Base-by-base conservation (phyloP, 2,797 vertebrate species). In the Semaprochilodus insignis region DNA sequence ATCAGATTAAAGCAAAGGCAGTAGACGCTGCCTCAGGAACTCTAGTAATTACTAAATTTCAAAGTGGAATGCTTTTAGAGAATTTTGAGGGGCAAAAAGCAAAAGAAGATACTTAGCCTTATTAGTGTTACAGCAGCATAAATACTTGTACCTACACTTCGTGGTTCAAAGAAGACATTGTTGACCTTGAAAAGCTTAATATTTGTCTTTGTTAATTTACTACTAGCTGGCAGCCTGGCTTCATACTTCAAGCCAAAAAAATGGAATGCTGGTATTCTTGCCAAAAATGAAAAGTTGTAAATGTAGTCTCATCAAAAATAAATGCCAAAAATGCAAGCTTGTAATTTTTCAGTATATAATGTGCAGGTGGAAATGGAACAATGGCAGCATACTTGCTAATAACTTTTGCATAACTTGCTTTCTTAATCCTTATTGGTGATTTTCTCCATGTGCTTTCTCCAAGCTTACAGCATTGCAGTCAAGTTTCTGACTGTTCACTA, bases 1-100 rank as follows among this genome's bases (percentile, higher is more conserved):
- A 92, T 89, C 91, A 92, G 91, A 93, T 92, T 92, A 91, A 92
- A 89, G 90, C 85, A 85, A 85, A 91, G 79, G 85, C 90, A 84
- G 81, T 52, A 70, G 85, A 6, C 72, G 74, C 51, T 84, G 60
- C 73, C 82, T 88, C 80, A 54, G 44, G 67, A 70, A 27, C 36
- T 78, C 75, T 81, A 89, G 89, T 92, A 93, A 92, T 93, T 92
- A 91, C 88, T 91, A 66, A 72, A 88, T 80, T 88, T 85, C 76
- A 55, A 83, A 71, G 44, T 36, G 31, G 80, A 83, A 62, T 80
- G 40, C 51, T 76, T 63, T 77, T 11, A 13, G 14, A 57, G 31
- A 16, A 54, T 71, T 40, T 77, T 82, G 44, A 63, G 27, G 40
- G 16, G 10, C 48, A 15, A 51, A 60, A 73, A 77, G 16, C 70